Evolutionary conservation across 2,113 vertebrate species (phyloP), one percentile per base, ranked within the genome.

Genomic region (Alaudala cheleensis): DNA sequence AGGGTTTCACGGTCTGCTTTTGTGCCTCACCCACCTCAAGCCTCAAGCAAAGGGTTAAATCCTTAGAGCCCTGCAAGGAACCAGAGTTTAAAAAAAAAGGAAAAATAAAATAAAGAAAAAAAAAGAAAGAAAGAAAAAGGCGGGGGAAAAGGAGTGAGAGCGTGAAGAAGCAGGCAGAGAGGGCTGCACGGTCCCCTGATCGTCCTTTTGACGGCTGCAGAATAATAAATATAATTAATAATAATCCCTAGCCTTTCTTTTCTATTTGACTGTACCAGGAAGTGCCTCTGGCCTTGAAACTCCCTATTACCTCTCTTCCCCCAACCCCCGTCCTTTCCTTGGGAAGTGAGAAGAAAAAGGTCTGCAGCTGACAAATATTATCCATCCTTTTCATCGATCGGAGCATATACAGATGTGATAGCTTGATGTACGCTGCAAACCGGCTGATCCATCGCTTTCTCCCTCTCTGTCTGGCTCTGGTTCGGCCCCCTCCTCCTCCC

Each of bases 371-470:
- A 98, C 98, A 97, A 98, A 98, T 98, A 97, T 97, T 97, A 97
- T 97, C 97, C 97, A 95, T 97, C 97, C 97, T 97, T 97, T 97
- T 96, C 98, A 98, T 98, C 96, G 98, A 98, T 98, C 98, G 94
- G 96, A 96, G 97, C 96, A 96, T 97, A 96, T 98, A 98, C 98
- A 98, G 98, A 98, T 98, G 98, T 98, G 98, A 98, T 97, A 97
- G 97, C 97, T 97, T 95, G 97, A 98, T 97, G 97, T 96, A 95
- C 96, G 45, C 95, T 96, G 97, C 96, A 95, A 97, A 97, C 96
- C 89, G 93, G 95, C 95, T 96, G 97, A 97, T 97, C 97, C 97
- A 96, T 96, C 95, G 95, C 95, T 97, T 96, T 96, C 84, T 94
- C 93, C 92, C 76, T 96, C 94, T 96, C 96, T 93, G 56, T n/a